These are phyloP conservation scores for Neotoxoptera formosana DNA, from an alignment of 1,140 invertebrate species.

Conservation along the genomic window DNA sequence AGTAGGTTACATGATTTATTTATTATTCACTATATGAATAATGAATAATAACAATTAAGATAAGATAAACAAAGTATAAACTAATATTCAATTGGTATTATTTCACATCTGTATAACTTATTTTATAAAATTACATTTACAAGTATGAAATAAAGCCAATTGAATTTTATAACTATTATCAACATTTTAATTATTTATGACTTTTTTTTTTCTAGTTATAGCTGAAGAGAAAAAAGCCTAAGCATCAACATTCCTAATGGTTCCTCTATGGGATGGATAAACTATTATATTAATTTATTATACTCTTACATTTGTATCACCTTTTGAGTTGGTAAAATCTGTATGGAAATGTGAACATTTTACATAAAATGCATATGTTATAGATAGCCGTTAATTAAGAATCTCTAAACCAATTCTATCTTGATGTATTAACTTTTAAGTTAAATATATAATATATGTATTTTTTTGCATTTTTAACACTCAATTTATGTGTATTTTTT, in stretches of 20 bases:
- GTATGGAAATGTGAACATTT: neutral
- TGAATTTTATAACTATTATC: neutral
- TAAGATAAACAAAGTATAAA: neutral
- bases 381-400: neutral
- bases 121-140: too few species aligned
- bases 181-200: too few species aligned
- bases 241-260: constrained; percentile 60
- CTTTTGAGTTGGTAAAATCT: constrained; percentile 29
- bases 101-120: too few species aligned
- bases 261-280: neutral
- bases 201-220: constrained; percentile 65
- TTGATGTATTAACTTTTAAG: constrained; percentile 9
- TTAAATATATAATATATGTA: constrained; percentile 14
- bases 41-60: neutral
- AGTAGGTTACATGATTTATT: neutral
- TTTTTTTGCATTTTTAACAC: constrained; percentile 32
- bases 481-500: constrained; percentile 39
- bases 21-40: neutral
- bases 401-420: constrained; percentile 7
- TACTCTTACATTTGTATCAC: constrained; percentile 42
- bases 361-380: neutral
- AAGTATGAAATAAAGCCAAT: neutral
- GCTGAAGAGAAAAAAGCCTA: constrained; percentile 76
- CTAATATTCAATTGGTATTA: too few species aligned
- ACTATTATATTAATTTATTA: constrained; percentile 24